Evolutionary conservation across 2,888 invertebrate genomes (phyloP).

Genomic region (Aphidoletes aphidimyza): DNA sequence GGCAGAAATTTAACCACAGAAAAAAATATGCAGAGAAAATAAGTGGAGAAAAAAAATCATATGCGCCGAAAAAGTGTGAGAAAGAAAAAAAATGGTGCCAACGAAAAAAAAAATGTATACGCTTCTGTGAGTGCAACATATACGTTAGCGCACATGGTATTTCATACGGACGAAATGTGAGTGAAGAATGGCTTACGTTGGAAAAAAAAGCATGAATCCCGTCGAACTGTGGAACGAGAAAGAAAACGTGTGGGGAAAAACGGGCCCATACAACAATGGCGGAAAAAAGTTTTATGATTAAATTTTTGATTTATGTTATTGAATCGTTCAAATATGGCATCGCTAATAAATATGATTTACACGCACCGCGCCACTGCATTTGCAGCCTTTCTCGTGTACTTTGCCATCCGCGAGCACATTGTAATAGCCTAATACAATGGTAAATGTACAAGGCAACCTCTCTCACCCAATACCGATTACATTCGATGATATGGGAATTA

Average conservation of each 20-base stretch:
- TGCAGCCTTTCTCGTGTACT: no score
- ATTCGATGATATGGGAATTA: slow-evolving; percentile 20
- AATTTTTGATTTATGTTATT: slow-evolving; percentile 54
- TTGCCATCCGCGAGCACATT: not conserved
- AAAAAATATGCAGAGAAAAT: slow-evolving; percentile 6
- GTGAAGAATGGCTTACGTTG: slow-evolving; percentile 11
- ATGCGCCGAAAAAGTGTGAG: slow-evolving; percentile 6
- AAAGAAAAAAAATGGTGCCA: not conserved
- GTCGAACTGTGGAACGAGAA: no score
- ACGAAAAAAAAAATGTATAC: not conserved
- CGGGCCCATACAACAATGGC: not conserved
- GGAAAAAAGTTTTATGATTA: slow-evolving; percentile 53
- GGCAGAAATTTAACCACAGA: not conserved
- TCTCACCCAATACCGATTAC: not conserved
- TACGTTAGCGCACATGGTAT: slow-evolving; percentile 39
- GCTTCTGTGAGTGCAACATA: slow-evolving; percentile 28
- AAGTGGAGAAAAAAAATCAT: not conserved
- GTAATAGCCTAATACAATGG: not conserved
- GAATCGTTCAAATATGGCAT: slow-evolving; percentile 47
- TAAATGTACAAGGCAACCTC: not conserved
- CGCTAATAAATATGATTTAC: slow-evolving; percentile 27
- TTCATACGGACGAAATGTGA: slow-evolving; percentile 2
- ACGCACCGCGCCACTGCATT: not conserved
- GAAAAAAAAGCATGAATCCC: not conserved
- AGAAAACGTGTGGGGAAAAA: not conserved